These are phyloP conservation scores for Mesocentrotus franciscanus DNA, from an alignment of 53 echinoderm and acorn worm species.

Conservation along the genomic window DNA sequence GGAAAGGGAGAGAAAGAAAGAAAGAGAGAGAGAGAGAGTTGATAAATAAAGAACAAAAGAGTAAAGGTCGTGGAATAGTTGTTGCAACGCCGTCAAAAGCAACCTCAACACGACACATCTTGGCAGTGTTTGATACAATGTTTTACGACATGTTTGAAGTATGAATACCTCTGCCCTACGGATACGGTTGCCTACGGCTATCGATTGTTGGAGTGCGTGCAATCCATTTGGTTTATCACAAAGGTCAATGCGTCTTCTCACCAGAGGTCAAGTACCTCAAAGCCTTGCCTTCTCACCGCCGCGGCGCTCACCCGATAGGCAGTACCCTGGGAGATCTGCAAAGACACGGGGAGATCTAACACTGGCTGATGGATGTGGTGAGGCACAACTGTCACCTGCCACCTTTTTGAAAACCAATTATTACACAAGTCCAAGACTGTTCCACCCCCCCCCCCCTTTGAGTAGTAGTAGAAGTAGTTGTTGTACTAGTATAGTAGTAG, in stretches of 20 bases:
- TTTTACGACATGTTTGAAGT: neutral
- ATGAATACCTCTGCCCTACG: neutral
- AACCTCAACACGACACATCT: neutral
- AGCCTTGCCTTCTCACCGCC: neutral
- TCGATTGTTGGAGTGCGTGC: neutral
- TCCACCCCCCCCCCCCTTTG: no score
- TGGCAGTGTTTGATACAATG: neutral
- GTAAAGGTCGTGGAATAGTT: neutral
- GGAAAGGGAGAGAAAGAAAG: neutral
- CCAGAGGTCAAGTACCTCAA: neutral
- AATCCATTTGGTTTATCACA: neutral
- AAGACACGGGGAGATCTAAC: neutral
- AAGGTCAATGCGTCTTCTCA: slow-evolving; percentile 15
- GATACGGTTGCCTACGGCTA: neutral
- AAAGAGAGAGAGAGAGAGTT: neutral
- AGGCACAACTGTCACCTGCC: neutral
- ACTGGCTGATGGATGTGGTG: neutral
- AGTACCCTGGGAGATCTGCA: neutral
- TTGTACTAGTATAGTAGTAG: no score
- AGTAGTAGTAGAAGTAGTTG: no score
- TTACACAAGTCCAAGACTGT: no score
- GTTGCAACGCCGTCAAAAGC: no score
- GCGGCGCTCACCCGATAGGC: neutral
- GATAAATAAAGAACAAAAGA: neutral
- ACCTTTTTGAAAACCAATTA: no score